phyloP scores from a whole-genome alignment of 2,888 invertebrate genomes.

The Alloscopus bannaensis region DNA sequence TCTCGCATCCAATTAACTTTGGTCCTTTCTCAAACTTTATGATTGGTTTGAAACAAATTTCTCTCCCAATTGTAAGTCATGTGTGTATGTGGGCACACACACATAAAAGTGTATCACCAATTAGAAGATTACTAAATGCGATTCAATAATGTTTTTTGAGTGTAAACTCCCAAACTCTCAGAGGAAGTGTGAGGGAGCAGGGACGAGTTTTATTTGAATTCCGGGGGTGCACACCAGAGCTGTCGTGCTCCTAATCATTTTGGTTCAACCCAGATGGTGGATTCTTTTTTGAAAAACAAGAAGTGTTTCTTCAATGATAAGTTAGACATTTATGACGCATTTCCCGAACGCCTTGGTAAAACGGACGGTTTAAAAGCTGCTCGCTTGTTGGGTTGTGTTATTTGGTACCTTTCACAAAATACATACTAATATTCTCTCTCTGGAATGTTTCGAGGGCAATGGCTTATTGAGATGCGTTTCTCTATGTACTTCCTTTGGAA shows the following conservation, averaged over 20 bases:
- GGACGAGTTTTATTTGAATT: too few species aligned
- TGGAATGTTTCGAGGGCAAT: neutral
- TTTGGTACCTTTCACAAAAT: too few species aligned
- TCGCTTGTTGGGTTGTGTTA: neutral
- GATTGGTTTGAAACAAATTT: neutral
- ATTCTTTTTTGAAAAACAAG: too few species aligned
- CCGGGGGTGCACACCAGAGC: too few species aligned
- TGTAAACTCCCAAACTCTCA: neutral
- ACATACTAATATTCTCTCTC: too few species aligned
- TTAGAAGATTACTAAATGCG: neutral
- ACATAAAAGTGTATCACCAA: neutral
- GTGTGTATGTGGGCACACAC: neutral
- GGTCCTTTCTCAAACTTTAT: neutral
- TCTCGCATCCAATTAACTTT: too few species aligned
- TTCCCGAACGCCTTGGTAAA: too few species aligned
- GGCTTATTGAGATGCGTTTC: constrained; percentile 1
- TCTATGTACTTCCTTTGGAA: constrained; percentile 4
- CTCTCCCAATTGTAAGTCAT: neutral
- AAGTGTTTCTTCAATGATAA: constrained; percentile 47
- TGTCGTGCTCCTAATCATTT: too few species aligned
- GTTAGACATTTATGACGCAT: constrained; percentile 50
- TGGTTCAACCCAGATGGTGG: too few species aligned
- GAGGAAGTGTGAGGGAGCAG: too few species aligned
- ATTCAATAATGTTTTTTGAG: neutral
- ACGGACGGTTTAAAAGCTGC: too few species aligned